These are phyloP conservation scores for Ectobius pallidus DNA, from an alignment of 2,888 invertebrate species.

Conservation along the genomic window DNA sequence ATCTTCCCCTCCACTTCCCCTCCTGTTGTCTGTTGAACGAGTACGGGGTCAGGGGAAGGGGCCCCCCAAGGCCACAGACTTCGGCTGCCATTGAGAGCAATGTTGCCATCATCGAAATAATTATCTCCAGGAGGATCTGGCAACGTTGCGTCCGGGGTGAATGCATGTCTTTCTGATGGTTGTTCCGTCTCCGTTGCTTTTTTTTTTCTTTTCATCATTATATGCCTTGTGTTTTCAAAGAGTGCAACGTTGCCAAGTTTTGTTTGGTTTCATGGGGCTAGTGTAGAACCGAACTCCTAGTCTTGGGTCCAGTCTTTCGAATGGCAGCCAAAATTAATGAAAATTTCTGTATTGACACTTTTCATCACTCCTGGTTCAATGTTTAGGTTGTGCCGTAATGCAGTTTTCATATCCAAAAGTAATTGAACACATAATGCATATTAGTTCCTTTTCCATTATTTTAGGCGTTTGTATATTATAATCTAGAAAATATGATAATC, in stretches of 20 bases:
- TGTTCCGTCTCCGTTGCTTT: background rate
- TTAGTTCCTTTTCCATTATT: too few species aligned
- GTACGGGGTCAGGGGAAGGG: conserved; percentile 12
- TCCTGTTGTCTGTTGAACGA: background rate
- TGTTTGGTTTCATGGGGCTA: conserved; percentile 1
- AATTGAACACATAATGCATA: too few species aligned
- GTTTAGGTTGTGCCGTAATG: too few species aligned
- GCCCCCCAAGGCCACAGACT: conserved; percentile 32
- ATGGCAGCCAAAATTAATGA: background rate
- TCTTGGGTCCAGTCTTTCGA: background rate
- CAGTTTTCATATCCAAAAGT: too few species aligned
- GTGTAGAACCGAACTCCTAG: background rate
- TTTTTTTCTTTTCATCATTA: conserved; percentile 9
- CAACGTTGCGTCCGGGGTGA: conserved; percentile 16
- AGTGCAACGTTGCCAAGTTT: conserved; percentile 23
- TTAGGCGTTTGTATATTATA: too few species aligned
- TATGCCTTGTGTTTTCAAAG: conserved; percentile 27
- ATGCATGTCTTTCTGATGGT: conserved; percentile 1
- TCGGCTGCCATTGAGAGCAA: conserved; percentile 26
- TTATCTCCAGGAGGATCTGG: conserved; percentile 1
- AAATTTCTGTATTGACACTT: background rate
- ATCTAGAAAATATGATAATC: too few species aligned
- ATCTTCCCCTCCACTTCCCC: background rate
- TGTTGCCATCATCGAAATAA: conserved; percentile 26
- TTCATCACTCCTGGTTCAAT: too few species aligned